phyloP scores from a whole-genome alignment of 2,797 vertebrate species.

The Leptatherina wallacei region DNA sequence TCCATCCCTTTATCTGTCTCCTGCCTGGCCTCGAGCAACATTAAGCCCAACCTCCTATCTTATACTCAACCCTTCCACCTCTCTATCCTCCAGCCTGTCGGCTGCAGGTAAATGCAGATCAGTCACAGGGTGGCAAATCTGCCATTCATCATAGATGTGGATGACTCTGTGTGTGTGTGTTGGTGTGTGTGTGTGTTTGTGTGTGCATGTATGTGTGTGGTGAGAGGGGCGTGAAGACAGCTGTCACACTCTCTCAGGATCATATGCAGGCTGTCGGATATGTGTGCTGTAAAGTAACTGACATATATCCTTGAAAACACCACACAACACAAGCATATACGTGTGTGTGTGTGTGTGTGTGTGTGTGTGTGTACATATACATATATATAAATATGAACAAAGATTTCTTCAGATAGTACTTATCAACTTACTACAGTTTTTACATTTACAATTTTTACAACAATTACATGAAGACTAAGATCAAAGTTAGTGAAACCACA shows the following conservation, averaged over 20 bases:
- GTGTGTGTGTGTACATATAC: too few relatives aligned
- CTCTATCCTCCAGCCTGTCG: conserved; percentile 56
- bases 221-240: conserved; percentile 64
- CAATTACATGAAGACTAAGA: too few relatives aligned
- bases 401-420: too few relatives aligned
- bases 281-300: conserved; percentile 60
- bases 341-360: too few relatives aligned
- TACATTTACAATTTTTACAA: too few relatives aligned
- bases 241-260: conserved; percentile 83
- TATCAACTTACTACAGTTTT: too few relatives aligned
- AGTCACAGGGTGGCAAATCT: conserved; percentile 61
- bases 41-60: conserved; percentile 44
- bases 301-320: conserved; percentile 51
- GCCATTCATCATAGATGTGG: conserved; percentile 59
- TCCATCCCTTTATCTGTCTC: conserved; percentile 36
- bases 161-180: conserved; percentile 24
- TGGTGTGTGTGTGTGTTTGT: neutral
- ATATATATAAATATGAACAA: too few relatives aligned
- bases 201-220: conserved; percentile 1
- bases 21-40: conserved; percentile 48
- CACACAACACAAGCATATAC: conserved; percentile 1
- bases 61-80: conserved; percentile 48
- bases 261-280: conserved; percentile 83
- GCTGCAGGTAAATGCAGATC: conserved; percentile 66
- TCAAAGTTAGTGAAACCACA: too few relatives aligned